Evolutionary conservation across 2,113 vertebrate genomes (phyloP).

Genomic region (Bettongia penicillata): DNA sequence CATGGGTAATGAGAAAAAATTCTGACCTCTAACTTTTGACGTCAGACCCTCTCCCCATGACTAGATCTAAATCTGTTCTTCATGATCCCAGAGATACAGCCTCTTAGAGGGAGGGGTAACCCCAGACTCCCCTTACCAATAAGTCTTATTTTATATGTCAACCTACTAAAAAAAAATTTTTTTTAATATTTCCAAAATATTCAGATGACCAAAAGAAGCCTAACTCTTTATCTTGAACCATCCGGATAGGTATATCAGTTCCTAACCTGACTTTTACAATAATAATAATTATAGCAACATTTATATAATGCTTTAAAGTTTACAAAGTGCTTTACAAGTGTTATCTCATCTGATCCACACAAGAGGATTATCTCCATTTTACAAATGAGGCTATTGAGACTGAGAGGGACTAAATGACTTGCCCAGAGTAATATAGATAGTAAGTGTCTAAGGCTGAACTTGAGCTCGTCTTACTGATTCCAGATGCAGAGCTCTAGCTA

Average conservation of each 20-base stretch:
- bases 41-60: neutral
- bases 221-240: constrained; percentile 15
- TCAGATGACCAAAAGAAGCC: neutral
- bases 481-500: neutral
- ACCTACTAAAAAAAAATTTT: constrained; percentile 42
- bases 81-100: neutral
- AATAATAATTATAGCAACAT: neutral
- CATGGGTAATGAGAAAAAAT: neutral
- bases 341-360: neutral
- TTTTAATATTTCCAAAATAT: constrained; percentile 63
- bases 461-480: neutral
- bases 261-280: constrained; percentile 39
- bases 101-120: neutral
- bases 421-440: neutral
- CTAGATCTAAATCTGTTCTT: neutral
- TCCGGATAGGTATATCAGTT: constrained; percentile 52
- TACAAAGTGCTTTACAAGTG: neutral
- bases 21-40: neutral
- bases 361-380: neutral
- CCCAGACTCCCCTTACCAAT: neutral
- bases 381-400: neutral
- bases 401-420: neutral
- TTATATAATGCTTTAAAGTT: neutral
- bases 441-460: neutral
- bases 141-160: neutral